These are phyloP conservation scores for Strix aluco DNA, from an alignment of 2,113 vertebrate genomes.

Conservation along the genomic window DNA sequence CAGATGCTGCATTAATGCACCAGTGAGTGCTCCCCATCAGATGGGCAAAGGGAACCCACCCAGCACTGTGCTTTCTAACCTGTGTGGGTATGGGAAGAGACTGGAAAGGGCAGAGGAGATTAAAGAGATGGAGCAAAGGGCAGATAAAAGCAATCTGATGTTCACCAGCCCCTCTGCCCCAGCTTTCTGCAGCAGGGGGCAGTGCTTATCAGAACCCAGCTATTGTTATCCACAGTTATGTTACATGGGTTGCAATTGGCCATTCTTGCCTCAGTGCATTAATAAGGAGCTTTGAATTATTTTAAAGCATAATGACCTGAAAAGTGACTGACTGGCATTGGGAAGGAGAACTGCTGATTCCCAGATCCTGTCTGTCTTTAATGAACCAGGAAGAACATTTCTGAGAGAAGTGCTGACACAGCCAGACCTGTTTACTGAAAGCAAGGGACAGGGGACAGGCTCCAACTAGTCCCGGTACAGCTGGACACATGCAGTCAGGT, in stretches of 20 bases:
- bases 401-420: not conserved
- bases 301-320: not conserved
- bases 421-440: not conserved
- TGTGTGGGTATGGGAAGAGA: not conserved
- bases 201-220: not conserved
- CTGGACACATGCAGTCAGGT: not conserved
- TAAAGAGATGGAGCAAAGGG: not conserved
- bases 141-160: not conserved
- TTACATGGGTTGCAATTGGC: not conserved
- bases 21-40: not conserved
- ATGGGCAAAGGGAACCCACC: not conserved
- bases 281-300: not conserved
- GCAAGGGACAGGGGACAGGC: not conserved
- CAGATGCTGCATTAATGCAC: not conserved
- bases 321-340: not conserved
- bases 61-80: not conserved
- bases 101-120: not conserved
- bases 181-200: not conserved
- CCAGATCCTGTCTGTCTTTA: not conserved
- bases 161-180: not conserved
- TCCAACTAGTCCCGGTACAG: not conserved
- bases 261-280: not conserved
- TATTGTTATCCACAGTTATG: not conserved
- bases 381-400: not conserved
- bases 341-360: not conserved